Percentiles rank a stretch among this genome's conserved stretches.
Evolutionary conservation across 2,888 invertebrate genomes (phyloP).

Genomic region (Lasioglossum pauxillum): DNA sequence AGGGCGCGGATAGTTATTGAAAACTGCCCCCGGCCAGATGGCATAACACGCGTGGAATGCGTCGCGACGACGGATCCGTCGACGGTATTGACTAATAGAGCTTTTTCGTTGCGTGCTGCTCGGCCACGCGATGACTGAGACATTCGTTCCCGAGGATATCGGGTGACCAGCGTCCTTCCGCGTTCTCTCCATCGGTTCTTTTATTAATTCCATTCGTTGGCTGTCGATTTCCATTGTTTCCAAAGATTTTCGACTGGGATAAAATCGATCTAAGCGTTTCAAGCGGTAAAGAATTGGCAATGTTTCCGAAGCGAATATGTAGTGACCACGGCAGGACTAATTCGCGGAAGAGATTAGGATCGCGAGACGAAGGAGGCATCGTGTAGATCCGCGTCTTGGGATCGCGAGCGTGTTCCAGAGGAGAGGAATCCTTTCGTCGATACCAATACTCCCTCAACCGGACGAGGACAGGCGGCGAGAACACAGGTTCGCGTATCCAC

Average conservation of each 20-base stretch:
- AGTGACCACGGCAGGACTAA: background rate
- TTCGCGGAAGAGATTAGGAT: background rate
- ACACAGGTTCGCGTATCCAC: slow-evolving; percentile 82
- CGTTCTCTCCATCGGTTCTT: background rate
- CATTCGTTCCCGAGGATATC: background rate
- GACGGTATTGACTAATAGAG: slow-evolving; percentile 7
- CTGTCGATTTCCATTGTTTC: background rate
- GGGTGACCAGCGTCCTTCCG: background rate
- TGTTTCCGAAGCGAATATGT: background rate
- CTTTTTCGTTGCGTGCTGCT: background rate
- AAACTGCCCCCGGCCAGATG: slow-evolving; percentile 1
- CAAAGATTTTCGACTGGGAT: rapidly evolving
- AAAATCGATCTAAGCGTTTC: too few species aligned
- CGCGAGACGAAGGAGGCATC: background rate
- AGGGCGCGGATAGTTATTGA: slow-evolving; percentile 32
- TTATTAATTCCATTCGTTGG: background rate
- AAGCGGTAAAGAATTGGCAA: background rate
- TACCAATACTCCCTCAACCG: slow-evolving; percentile 52
- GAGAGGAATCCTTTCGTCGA: slow-evolving; percentile 47
- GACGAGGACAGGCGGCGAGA: slow-evolving; percentile 79
- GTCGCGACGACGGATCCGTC: slow-evolving; percentile 17
- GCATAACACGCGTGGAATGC: slow-evolving; percentile 27
- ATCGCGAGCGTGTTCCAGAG: slow-evolving; percentile 24
- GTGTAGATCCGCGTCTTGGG: slow-evolving; percentile 22
- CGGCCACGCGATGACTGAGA: background rate